A percentile compares a stretch with the other conserved stretches of the same genome.
Conservation (phyloP, 2,113 vertebrate genomes). For the Corythaeola cristata region DNA sequence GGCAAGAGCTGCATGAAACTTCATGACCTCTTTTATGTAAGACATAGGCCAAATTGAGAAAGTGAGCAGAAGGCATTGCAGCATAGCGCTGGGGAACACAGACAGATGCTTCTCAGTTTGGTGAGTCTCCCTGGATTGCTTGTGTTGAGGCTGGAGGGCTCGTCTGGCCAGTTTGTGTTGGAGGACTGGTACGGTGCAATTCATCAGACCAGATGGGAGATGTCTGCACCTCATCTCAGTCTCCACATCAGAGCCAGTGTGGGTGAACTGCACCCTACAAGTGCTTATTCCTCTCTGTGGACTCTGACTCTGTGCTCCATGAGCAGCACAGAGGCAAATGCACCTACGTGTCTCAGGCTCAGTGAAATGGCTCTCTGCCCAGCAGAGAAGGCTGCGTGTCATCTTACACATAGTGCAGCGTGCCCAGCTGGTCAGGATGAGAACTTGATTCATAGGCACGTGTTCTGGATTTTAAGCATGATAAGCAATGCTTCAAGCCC, state of each 20-base stretch:
- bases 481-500: background rate
- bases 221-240: background rate
- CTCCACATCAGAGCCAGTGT: accelerated
- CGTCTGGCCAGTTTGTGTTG: background rate
- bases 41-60: background rate
- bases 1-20: background rate
- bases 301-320: accelerated
- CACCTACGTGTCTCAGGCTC: background rate
- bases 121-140: background rate
- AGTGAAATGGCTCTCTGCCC: background rate
- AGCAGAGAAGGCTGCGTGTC: background rate
- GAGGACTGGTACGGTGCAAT: background rate
- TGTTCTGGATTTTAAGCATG: background rate
- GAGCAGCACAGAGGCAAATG: background rate
- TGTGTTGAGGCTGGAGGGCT: background rate
- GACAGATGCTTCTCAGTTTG: background rate
- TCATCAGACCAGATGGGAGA: background rate
- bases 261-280: background rate
- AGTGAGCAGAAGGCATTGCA: background rate
- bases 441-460: background rate
- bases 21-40: background rate
- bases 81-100: background rate
- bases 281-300: background rate
- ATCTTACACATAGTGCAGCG: background rate
- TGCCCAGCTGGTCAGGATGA: background rate